These are phyloP conservation scores for Pyrrhia umbra DNA, from an alignment of 2,888 invertebrate genomes.

Conservation along the genomic window DNA sequence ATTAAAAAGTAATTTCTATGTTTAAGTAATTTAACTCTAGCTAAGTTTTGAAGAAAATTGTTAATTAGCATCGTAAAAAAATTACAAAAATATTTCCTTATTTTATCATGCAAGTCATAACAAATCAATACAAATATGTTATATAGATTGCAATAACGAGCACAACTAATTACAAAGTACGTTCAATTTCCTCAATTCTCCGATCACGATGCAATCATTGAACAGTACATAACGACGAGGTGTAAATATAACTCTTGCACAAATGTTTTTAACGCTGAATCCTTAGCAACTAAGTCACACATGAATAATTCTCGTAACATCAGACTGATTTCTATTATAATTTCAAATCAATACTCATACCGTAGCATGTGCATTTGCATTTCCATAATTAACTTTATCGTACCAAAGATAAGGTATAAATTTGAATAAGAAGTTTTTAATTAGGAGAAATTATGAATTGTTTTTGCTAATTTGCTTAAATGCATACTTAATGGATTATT, in stretches of 20 bases:
- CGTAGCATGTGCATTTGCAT: slow-evolving; percentile 12
- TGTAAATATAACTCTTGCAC: slow-evolving; percentile 12
- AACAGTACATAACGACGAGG: slow-evolving; percentile 15
- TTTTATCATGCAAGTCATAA: neutral
- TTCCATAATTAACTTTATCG: slow-evolving; percentile 31
- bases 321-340: slow-evolving; percentile 46
- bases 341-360: slow-evolving; percentile 43
- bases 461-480: slow-evolving; percentile 15
- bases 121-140: slow-evolving; percentile 7
- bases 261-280: slow-evolving; percentile 22
- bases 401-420: slow-evolving; percentile 19
- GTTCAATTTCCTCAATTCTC: slow-evolving; percentile 36
- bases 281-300: slow-evolving; percentile 32
- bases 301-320: slow-evolving; percentile 24
- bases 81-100: slow-evolving; percentile 1
- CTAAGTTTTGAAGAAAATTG: too few relatives aligned
- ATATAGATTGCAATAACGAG: neutral
- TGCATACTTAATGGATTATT: slow-evolving; percentile 16
- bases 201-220: slow-evolving; percentile 17
- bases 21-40: neutral
- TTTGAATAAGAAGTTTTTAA: slow-evolving; percentile 26
- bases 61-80: too few relatives aligned
- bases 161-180: slow-evolving; percentile 22
- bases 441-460: slow-evolving; percentile 37
- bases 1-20: neutral